Conservation (phyloP, 2,888 invertebrate species). For the Eustalomyia histrio region DNA sequence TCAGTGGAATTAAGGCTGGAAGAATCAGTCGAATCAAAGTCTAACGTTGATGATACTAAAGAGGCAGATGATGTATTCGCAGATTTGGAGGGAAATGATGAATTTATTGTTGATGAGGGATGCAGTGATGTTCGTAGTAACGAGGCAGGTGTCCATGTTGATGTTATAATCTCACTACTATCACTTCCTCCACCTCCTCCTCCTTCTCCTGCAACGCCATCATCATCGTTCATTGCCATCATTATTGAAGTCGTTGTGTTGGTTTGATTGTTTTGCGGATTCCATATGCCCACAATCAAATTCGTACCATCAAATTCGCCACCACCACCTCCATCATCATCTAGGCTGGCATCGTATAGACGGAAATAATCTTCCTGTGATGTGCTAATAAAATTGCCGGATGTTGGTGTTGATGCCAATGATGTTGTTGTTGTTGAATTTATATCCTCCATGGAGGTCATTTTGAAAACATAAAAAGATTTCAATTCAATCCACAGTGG, state of each 20-base stretch:
- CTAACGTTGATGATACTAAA: conserved; percentile 16
- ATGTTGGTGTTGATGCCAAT: conserved; percentile 49
- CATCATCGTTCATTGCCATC: conserved; percentile 29
- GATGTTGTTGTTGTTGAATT: conserved; percentile 58
- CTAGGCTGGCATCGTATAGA: conserved; percentile 59
- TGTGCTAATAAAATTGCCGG: conserved; percentile 62
- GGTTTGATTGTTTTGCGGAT: conserved; percentile 55
- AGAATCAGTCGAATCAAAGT: conserved; percentile 48
- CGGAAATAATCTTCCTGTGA: conserved; percentile 66
- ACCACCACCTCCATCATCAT: conserved; percentile 43
- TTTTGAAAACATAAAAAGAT: conserved; percentile 37
- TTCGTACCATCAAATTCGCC: conserved; percentile 51
- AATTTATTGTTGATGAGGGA: not conserved
- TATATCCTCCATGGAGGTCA: conserved; percentile 66
- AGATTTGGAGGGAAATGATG: conserved; percentile 4
- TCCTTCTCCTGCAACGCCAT: no score
- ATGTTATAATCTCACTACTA: conserved; percentile 12
- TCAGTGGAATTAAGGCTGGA: conserved; percentile 48
- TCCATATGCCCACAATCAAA: conserved; percentile 67
- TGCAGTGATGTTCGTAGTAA: conserved; percentile 5
- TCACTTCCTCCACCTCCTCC: not conserved
- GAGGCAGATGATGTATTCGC: conserved; percentile 30
- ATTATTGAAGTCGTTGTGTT: conserved; percentile 57
- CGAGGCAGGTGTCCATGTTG: conserved; percentile 37
- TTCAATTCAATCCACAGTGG: not conserved